Evolutionary conservation across 2,888 invertebrate species (phyloP), one percentile per base, ranked within the genome.

Genomic region (Lasioglossum vierecki): DNA sequence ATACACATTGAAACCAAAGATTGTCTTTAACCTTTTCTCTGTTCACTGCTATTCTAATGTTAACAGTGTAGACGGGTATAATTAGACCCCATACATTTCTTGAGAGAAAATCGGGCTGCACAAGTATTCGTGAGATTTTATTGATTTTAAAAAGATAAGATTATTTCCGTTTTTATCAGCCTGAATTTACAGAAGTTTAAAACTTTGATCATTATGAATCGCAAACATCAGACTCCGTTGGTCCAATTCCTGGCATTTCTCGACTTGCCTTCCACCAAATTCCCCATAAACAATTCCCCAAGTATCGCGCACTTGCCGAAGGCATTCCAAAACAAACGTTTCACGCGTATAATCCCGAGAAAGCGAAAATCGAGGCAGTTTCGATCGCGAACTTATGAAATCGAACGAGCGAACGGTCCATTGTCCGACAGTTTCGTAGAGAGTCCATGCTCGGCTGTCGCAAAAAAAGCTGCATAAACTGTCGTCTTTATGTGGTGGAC

Each of bases 391-490:
- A 30, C 63, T 63, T 63, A 63, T 63, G 63, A 63, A 63, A 63
- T 63, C 63, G 30, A 15, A 15, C 63, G 63, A 63, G 30, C 30
- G 53, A 15, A 63, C 63, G 26, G 30, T 26, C 63, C 63, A 30
- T 63, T 63, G 63, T 63, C 63, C 63, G 30, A 30, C 63, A 15
- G 60, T 6, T 63, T 63, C 30, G 13, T 26, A 30, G 30, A 60
- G 26, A 30, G 60, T 22, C 15, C 26, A 0, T 15, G 60, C 30
- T 60, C 13, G 57, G 57, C n/a, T n/a, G 57, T n/a, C n/a, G 1
- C 60, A 4, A n/a, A 18, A 44, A 68, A n/a, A 83, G 74, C 60
- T 68, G 18, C 83, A 83, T 57, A 76, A 82, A 83, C 57, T 74
- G 76, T 83, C 68, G 22, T 39, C 39, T 41, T 60, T 60, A 66